Percentiles rank a stretch among this genome's conserved stretches.
phyloP scores from a whole-genome alignment of 1,140 invertebrate species.

The Mesaphorura yosii region DNA sequence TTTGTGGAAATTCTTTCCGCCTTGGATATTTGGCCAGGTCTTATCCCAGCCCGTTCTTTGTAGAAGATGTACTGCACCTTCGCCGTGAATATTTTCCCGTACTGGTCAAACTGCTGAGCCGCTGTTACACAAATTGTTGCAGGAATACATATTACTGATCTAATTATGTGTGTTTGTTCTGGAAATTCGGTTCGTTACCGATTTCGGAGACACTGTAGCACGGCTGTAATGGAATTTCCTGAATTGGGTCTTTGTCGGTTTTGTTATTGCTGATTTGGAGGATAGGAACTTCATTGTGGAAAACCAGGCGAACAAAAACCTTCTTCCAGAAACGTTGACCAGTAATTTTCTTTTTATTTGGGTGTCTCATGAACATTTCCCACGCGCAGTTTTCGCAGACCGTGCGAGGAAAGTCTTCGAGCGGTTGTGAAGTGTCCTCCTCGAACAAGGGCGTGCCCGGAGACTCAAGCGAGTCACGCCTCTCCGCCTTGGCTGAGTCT shows the following conservation, averaged over 20 bases:
- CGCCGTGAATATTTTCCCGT: conserved; percentile 96
- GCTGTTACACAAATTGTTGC: conserved; percentile 37
- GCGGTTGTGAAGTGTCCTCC: conserved; percentile 80
- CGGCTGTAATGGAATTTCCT: conserved; percentile 81
- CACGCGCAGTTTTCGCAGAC: conserved; percentile 74
- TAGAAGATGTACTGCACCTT: conserved; percentile 98
- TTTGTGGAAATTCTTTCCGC: conserved; percentile 81
- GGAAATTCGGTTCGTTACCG: conserved; percentile 33
- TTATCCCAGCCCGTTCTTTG: conserved; percentile 90
- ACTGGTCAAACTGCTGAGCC: conserved; percentile 96
- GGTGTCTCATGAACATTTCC: conserved; percentile 92
- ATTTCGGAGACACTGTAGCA: conserved; percentile 87
- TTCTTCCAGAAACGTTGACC: conserved; percentile 97
- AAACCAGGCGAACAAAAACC: conserved; percentile 69
- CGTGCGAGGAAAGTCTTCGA: conserved; percentile 80
- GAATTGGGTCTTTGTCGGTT: conserved; percentile 79
- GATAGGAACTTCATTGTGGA: conserved; percentile 68
- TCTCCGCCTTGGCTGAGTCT: conserved; percentile 32
- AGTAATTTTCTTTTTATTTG: conserved; percentile 97
- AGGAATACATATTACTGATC: not conserved
- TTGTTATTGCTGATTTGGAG: conserved; percentile 73
- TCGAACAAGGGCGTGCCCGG: conserved; percentile 86
- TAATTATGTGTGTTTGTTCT: conserved; percentile 1
- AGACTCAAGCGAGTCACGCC: conserved; percentile 61
- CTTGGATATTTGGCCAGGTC: conserved; percentile 90